Conservation (phyloP, 2,888 invertebrate genomes). For the Boloria selene region DNA sequence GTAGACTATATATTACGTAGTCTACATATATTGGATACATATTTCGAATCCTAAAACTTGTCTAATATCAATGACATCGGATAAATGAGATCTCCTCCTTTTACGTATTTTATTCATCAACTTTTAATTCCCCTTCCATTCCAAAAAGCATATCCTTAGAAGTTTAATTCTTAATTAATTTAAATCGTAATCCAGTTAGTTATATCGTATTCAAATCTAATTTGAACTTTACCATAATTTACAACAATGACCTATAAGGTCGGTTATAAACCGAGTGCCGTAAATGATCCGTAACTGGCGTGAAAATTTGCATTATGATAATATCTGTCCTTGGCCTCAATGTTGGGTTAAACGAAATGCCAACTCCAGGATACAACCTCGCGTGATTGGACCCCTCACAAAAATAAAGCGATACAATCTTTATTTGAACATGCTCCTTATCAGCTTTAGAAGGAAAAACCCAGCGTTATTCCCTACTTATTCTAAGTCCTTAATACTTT, state of each 20-base stretch:
- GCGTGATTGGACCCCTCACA: slow-evolving; percentile 38
- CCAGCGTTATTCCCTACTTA: background rate
- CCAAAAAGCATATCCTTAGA: too few species aligned
- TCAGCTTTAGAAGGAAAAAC: slow-evolving; percentile 14
- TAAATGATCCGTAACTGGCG: slow-evolving; percentile 42
- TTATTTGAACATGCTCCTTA: slow-evolving; percentile 34
- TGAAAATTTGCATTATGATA: slow-evolving; percentile 64
- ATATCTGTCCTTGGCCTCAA: slow-evolving; percentile 67
- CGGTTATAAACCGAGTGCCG: slow-evolving; percentile 8
- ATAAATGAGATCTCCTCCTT: too few species aligned
- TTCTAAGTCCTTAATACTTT: background rate
- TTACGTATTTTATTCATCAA: too few species aligned
- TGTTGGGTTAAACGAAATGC: slow-evolving; percentile 59
- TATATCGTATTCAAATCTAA: background rate
- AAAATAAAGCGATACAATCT: slow-evolving; percentile 34
- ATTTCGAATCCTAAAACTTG: too few species aligned
- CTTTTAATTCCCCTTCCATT: too few species aligned
- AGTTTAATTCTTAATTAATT: too few species aligned
- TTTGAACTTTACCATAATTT: slow-evolving; percentile 2
- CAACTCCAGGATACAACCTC: slow-evolving; percentile 38
- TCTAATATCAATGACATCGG: too few species aligned
- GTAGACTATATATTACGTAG: too few species aligned
- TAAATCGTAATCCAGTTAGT: background rate
- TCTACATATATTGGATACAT: too few species aligned
- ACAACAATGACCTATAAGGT: slow-evolving; percentile 22